Base-by-base conservation (phyloP, 1,140 invertebrate genomes). In the Laupala kohalensis region DNA sequence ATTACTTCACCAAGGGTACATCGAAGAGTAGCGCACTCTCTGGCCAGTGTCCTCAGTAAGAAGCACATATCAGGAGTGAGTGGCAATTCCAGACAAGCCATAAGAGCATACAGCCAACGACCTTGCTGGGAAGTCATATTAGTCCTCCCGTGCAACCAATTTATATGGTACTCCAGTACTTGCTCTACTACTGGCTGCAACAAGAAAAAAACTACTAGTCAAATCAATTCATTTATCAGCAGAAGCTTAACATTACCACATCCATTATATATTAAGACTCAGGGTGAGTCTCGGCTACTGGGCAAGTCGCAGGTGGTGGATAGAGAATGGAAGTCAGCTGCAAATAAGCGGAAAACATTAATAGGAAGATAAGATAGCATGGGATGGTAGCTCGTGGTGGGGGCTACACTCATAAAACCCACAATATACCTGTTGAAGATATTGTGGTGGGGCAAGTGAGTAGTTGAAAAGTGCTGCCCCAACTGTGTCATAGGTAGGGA, bases 61-160 rank as follows among this genome's bases (percentile, higher is more conserved):
- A 84, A 82, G 76, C 85, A 87, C 2, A 81, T 81, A 71, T 87
- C 85, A 12, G 87, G 86, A 73, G 82, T 82, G 5, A 88, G 75
- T 4, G 87, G 87, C 73, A 86, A 80, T 76, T 88, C 84, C n/a
- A 88, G 73, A 72, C 81, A 79, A 3, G 78, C 80, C 5, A 88
- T 72, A 25, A 88, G 74, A 0, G 85, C 81, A 76, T 86, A 88
- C 26, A 88, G 81, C 87, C 87, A 88, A 62, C 79, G 79, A 19
- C 86, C 87, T 78, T 84, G 75, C 37, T 76, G 75, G 53, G 77
- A 74, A 19, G 80, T 78, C n/a, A 68, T 24, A 75, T 82, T 82
- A 25, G 80, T 79, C 24, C 77, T 79, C 23, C 76, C 78, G 69
- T 83, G 81, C 19, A 86, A 75, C 76, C 80, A 79, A 69, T 83